phyloP scores from a whole-genome alignment of 2,797 vertebrate species.

The Poecile montanus region DNA sequence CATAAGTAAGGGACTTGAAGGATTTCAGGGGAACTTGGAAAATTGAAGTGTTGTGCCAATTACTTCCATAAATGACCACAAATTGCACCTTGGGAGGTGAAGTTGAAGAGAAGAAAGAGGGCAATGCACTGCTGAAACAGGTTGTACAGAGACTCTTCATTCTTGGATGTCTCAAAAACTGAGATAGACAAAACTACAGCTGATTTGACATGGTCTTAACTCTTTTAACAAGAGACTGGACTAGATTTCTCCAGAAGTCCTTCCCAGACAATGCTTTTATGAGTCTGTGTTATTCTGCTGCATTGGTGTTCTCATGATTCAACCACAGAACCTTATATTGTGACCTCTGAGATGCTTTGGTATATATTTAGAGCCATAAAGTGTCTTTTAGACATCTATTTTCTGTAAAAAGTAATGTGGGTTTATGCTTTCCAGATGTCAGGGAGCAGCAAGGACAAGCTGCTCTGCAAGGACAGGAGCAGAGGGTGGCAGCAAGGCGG shows the following conservation, averaged over 20 bases:
- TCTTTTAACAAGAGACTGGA: not conserved
- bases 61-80: not conserved
- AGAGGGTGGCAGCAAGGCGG: not conserved
- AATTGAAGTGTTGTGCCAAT: not conserved
- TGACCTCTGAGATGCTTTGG: not conserved
- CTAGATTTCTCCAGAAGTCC: not conserved
- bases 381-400: not conserved
- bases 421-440: slow-evolving; percentile 14
- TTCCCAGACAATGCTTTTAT: not conserved
- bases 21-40: not conserved
- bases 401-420: not conserved
- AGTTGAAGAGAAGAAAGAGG: not conserved
- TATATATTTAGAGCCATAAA: not conserved
- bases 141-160: not conserved
- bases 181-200: not conserved
- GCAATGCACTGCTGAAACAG: not conserved
- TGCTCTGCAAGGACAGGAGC: not conserved
- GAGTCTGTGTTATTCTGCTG: not conserved
- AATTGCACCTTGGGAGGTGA: not conserved
- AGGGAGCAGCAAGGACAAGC: not conserved
- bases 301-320: not conserved
- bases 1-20: not conserved
- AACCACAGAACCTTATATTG: not conserved
- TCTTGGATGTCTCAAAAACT: not conserved
- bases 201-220: not conserved